Evolutionary conservation across 37 sponge, comb jelly and placozoan genomes (phyloP).

Genomic region (Bolinopsis microptera): DNA sequence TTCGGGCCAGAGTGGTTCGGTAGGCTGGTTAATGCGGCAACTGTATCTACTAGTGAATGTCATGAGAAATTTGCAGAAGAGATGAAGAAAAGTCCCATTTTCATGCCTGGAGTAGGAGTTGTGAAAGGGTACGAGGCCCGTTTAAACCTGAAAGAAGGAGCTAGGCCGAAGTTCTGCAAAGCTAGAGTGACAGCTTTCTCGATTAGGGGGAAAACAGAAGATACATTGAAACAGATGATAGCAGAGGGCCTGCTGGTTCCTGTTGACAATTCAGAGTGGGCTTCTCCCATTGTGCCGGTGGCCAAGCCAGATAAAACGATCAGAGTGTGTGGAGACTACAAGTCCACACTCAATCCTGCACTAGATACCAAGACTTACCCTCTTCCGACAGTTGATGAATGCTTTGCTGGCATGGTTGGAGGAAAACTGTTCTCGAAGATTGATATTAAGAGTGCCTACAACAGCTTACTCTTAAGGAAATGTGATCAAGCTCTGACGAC

Average conservation of each 20-base stretch:
- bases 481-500: constrained; percentile 14
- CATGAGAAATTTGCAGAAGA: not conserved
- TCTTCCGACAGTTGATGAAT: constrained; percentile 15
- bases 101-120: not conserved
- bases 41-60: too few relatives aligned
- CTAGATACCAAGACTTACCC: constrained; percentile 7
- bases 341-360: not conserved
- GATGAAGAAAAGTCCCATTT: not conserved
- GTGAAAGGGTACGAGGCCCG: not conserved
- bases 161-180: constrained; percentile 42
- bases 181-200: not conserved
- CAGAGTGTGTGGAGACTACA: constrained; percentile 39
- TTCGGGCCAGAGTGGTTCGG: constrained; percentile 33
- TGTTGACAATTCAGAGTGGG: not conserved
- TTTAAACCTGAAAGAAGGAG: not conserved
- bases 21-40: not conserved
- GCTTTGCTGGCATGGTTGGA: not conserved
- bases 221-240: not conserved
- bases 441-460: constrained; percentile 11
- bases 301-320: constrained; percentile 1
- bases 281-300: constrained; percentile 47
- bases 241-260: not conserved
- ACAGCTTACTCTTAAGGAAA: not conserved
- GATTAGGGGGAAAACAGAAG: not conserved
- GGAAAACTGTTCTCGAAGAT: not conserved